Evolutionary conservation across 2,888 invertebrate species (phyloP).

Genomic region (Melanostoma mellinum): DNA sequence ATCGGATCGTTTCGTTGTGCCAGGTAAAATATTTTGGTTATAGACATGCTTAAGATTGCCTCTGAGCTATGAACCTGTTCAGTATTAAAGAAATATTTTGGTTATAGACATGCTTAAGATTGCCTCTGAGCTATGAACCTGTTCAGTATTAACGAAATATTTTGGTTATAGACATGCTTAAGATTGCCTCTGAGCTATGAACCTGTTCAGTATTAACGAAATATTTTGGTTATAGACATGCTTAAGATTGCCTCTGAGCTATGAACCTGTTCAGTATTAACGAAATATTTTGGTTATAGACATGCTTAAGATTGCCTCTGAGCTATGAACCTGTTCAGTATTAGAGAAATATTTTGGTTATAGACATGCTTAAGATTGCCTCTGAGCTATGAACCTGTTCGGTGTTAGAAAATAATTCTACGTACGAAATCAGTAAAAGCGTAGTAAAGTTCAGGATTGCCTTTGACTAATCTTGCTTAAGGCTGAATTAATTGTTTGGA

Average conservation of each 20-base stretch:
- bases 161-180: too few relatives aligned
- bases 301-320: conserved; percentile 20
- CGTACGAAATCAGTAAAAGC: too few relatives aligned
- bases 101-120: conserved; percentile 26
- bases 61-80: conserved; percentile 15
- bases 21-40: conserved; percentile 7
- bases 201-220: not conserved
- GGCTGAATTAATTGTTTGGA: too few relatives aligned
- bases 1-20: too few relatives aligned
- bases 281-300: conserved; percentile 10
- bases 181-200: conserved; percentile 21
- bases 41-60: conserved; percentile 6
- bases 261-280: conserved; percentile 9
- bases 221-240: conserved; percentile 12
- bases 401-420: not conserved
- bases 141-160: too few relatives aligned
- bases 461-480: conserved; percentile 7
- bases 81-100: not conserved
- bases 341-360: not conserved
- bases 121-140: conserved; percentile 20
- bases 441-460: not conserved
- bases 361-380: conserved; percentile 25
- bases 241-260: conserved; percentile 28
- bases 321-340: conserved; percentile 8
- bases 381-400: conserved; percentile 19